Evolutionary conservation across 2,888 invertebrate genomes (phyloP), one percentile per base, ranked within the genome.

Genomic region (Euspilapteryx auroguttella): DNA sequence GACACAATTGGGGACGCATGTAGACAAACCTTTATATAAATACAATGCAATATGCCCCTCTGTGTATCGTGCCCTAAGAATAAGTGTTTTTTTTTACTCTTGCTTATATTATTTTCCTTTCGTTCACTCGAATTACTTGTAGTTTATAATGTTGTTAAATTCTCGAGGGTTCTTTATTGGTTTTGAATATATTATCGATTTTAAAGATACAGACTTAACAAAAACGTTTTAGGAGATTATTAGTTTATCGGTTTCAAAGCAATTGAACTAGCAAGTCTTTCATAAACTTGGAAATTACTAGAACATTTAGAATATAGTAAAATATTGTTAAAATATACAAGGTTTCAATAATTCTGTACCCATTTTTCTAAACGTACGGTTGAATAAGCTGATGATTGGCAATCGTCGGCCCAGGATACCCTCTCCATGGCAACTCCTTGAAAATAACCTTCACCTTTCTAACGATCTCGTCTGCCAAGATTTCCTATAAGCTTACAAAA

Each of bases 1-100:
- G 53, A 55, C 59, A 65, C 64, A 68, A 63, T 68, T 58, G 56
- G 51, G 52, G 52, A 51, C 52, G 59, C 59, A 57, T 65, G 65
- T 59, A 63, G 63, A 64, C 63, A 66, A 49, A 58, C 59, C 46
- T 64, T 69, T 69, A 65, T 73, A 53, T 51, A 49, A 49, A 59
- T 49, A 73, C 73, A 71, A 73, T 66, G 57, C 52, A 35, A 42
- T 50, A 42, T 41, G 44, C 54, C 61, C 40, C 45, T 38, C 37
- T 54, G 51, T 30, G 35, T n/a, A 34, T 45, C 34, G 37, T 35
- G 37, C 33, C 34, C 40, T 45, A 34, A 41, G 39, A 52, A 51
- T 53, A 41, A 34, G 30, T 38, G 14, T 11, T 14, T 28, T 23
- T 44, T 44, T 47, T n/a, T n/a, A n/a, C n/a, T n/a, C n/a, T n/a